These are phyloP conservation scores for Octopus sinensis DNA, from an alignment of 1,140 invertebrate species.

Conservation along the genomic window DNA sequence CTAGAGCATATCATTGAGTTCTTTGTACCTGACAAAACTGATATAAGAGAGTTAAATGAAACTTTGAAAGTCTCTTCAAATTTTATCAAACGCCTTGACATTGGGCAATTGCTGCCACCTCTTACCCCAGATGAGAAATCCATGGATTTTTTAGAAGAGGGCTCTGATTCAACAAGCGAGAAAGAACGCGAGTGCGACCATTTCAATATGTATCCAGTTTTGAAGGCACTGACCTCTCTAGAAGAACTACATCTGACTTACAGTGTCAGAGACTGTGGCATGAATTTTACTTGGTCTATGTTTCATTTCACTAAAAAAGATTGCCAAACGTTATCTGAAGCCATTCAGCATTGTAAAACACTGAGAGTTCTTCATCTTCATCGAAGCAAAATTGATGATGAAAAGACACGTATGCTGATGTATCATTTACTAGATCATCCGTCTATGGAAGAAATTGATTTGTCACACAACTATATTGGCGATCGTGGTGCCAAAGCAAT, in stretches of 20 bases:
- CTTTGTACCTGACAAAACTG: constrained; percentile 55
- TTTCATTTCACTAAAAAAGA: constrained; percentile 58
- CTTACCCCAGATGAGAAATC: constrained; percentile 51
- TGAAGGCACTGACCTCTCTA: constrained; percentile 49
- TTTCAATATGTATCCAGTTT: constrained; percentile 54
- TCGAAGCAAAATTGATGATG: constrained; percentile 53
- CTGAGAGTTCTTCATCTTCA: constrained; percentile 50
- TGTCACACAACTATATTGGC: constrained; percentile 56
- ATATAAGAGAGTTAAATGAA: constrained; percentile 49
- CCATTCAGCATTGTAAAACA: constrained; percentile 49
- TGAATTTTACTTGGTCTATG: constrained; percentile 60
- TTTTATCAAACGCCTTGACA: constrained; percentile 51
- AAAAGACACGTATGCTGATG: constrained; percentile 55
- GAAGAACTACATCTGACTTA: constrained; percentile 54
- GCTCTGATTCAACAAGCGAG: constrained; percentile 51
- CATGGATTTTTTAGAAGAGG: constrained; percentile 50
- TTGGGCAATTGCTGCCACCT: constrained; percentile 57
- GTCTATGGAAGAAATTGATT: constrained; percentile 48
- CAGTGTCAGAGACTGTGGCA: constrained; percentile 57
- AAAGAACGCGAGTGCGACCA: constrained; percentile 54
- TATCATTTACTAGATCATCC: constrained; percentile 56
- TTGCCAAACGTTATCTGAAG: constrained; percentile 54
- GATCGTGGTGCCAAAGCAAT: constrained; percentile 55
- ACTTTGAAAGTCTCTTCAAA: constrained; percentile 48
- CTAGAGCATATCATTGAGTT: constrained; percentile 56